Evolutionary conservation across 2,888 invertebrate species (phyloP), one percentile per base, ranked within the genome.

Genomic region (Campopleginae sp.): DNA sequence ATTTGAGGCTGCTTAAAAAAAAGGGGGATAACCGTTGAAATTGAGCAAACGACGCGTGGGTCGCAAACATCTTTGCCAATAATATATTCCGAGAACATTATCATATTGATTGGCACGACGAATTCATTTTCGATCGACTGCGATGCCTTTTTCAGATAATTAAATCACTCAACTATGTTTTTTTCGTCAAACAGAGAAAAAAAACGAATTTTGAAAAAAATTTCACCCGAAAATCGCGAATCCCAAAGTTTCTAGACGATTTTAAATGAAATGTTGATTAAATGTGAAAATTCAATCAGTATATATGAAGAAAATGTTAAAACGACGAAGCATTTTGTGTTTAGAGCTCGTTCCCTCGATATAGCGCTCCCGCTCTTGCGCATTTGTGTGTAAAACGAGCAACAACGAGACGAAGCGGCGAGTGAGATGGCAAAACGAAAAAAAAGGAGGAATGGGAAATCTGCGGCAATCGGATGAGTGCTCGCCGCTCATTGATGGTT

Each of bases 261-360:
- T n/a, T n/a, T 7, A 27, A 74, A 63, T 63, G 19, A 63, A 70
- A 51, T 14, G 74, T 79, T 46, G 27, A 83, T 74, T 79, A 70
- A 75, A 82, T 63, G 63, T 79, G 84, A 81, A 84, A 81, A 81
- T 80, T 80, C 74, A 81, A 78, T 85, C 81, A 74, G 61, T 44
- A 54, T 48, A 19, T 70, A 72, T 42, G 71, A 75, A 61, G 61
- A 77, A 77, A 75, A 71, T 33, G 6, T n/a, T 63, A 48, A 17
- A 42, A 23, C 12, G 42, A 23, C 65, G 65, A 63, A 65, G 38
- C 75, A 58, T 70, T 81, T 75, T 70, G 38, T 51, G 65, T 70
- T 51, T 38, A n/a, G 33, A 42, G 63, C 54, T 72, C 82, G 77
- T 72, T 76, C n/a, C 42, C 61, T 44, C 72, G 51, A 76, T 77